A percentile compares a stretch with the other conserved stretches of the same genome.
Evolutionary conservation across 1,140 invertebrate genomes (phyloP).

Genomic region (Schlechtendalia chinensis): DNA sequence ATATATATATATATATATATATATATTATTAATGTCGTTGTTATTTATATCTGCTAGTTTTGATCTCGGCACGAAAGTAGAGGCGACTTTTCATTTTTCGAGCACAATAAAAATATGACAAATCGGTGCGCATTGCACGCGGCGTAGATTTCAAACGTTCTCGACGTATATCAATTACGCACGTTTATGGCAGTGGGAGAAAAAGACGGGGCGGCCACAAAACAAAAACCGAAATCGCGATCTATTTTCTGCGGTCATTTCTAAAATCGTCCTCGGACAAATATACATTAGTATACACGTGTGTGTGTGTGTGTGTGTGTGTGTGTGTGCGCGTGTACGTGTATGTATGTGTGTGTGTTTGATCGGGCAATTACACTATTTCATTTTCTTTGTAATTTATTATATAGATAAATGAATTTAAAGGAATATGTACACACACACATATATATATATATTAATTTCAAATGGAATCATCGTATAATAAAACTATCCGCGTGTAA

Average conservation of each 20-base stretch:
- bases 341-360: no score
- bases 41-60: slow-evolving; percentile 41
- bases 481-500: neutral
- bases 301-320: no score
- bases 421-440: neutral
- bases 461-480: neutral
- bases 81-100: slow-evolving; percentile 31
- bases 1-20: neutral
- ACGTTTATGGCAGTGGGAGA: neutral
- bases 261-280: neutral
- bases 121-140: slow-evolving; percentile 16
- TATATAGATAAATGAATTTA: slow-evolving; percentile 20
- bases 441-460: neutral
- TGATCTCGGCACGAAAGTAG: slow-evolving; percentile 3
- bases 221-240: neutral
- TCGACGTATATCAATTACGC: neutral
- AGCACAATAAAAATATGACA: slow-evolving; percentile 27
- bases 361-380: slow-evolving; percentile 26
- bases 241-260: slow-evolving; percentile 5
- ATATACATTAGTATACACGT: neutral
- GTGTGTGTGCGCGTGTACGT: no score
- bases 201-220: neutral
- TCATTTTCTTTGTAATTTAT: slow-evolving; percentile 22
- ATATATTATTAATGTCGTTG: neutral
- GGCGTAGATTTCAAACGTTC: slow-evolving; percentile 18